Percentiles rank a stretch among this genome's conserved stretches.
Evolutionary conservation across 2,888 invertebrate species (phyloP).

Genomic region (Notocelia uddmanniana): DNA sequence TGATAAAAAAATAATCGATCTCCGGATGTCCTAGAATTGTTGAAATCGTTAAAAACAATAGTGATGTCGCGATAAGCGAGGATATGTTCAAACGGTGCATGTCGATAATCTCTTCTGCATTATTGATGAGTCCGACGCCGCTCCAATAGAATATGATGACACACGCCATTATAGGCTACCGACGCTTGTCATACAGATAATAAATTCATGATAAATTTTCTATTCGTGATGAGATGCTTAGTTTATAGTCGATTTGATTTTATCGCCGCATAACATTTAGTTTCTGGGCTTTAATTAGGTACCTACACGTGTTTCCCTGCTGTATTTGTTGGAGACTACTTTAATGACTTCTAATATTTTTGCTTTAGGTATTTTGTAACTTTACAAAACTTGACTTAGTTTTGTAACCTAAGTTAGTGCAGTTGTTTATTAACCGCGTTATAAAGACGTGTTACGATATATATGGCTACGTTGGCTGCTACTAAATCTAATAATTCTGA

Average conservation of each 20-base stretch:
- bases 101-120: conserved; percentile 81
- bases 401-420: no score
- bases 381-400: no score
- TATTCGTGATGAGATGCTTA: conserved; percentile 69
- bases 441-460: no score
- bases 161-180: conserved; percentile 75
- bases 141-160: conserved; percentile 80
- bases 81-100: conserved; percentile 78
- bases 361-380: no score
- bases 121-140: conserved; percentile 74
- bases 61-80: conserved; percentile 76
- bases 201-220: conserved; percentile 71
- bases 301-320: neutral
- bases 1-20: conserved; percentile 61
- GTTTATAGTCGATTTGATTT: conserved; percentile 64
- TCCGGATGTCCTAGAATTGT: conserved; percentile 67
- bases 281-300: conserved; percentile 11
- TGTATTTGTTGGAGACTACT: neutral
- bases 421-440: no score
- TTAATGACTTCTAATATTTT: neutral
- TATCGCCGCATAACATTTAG: conserved; percentile 47
- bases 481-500: no score
- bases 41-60: conserved; percentile 75
- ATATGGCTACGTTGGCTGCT: no score
- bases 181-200: conserved; percentile 71